These are phyloP conservation scores for Nansenia antarctica DNA, from an alignment of 2,113 vertebrate species.

Conservation along the genomic window DNA sequence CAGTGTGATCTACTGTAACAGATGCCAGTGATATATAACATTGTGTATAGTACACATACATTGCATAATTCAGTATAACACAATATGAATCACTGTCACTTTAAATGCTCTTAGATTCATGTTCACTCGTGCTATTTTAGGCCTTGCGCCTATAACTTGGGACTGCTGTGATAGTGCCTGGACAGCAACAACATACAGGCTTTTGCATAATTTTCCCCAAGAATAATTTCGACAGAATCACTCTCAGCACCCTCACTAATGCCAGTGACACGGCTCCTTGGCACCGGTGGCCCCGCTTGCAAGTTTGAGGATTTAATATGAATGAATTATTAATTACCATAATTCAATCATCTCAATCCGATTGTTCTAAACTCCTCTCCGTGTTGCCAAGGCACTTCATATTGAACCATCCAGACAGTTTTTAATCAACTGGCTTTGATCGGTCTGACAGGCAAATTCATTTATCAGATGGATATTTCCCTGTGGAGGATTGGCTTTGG, in stretches of 20 bases:
- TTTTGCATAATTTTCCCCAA: not conserved
- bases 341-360: slow-evolving; percentile 50
- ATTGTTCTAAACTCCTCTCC: slow-evolving; percentile 40
- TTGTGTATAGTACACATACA: too few relatives aligned
- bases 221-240: not conserved
- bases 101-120: too few relatives aligned
- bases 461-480: slow-evolving; percentile 51
- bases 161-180: not conserved
- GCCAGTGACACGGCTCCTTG: slow-evolving; percentile 16
- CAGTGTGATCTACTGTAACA: too few relatives aligned
- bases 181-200: not conserved
- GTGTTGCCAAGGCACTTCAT: slow-evolving; percentile 48
- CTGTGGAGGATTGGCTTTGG: slow-evolving; percentile 33
- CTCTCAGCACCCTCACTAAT: not conserved
- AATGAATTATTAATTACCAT: slow-evolving; percentile 60
- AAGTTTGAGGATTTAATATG: slow-evolving; percentile 39
- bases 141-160: too few relatives aligned
- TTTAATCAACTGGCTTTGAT: slow-evolving; percentile 46
- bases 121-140: too few relatives aligned
- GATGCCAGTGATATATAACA: too few relatives aligned
- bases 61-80: too few relatives aligned
- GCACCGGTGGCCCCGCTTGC: slow-evolving; percentile 12
- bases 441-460: slow-evolving; percentile 36
- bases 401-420: slow-evolving; percentile 48
- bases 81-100: too few relatives aligned